phyloP scores from a whole-genome alignment of 2,888 invertebrate genomes.

The Morpho achilles region DNA sequence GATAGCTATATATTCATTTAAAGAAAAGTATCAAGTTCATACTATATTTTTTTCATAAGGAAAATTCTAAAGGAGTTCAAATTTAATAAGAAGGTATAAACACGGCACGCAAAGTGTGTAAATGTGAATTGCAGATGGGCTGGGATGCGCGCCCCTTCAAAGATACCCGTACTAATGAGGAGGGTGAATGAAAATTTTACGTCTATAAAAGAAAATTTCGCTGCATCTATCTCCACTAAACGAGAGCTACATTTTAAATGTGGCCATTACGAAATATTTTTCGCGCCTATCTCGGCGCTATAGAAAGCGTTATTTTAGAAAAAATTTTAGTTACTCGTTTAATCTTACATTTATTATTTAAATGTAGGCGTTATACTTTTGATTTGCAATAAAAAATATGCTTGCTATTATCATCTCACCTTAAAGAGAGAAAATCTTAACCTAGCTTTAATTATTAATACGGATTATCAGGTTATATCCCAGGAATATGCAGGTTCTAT shows the following conservation, averaged over 20 bases:
- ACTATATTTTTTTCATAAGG: neutral
- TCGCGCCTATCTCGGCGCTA: conserved; percentile 20
- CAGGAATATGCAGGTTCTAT: too few relatives aligned
- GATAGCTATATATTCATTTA: too few relatives aligned
- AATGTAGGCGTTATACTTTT: too few relatives aligned
- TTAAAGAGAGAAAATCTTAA: too few relatives aligned
- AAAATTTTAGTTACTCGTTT: conserved; percentile 1
- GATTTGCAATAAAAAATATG: too few relatives aligned
- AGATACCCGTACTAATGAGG: conserved; percentile 36
- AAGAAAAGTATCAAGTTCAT: too few relatives aligned
- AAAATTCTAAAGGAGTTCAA: conserved; percentile 6
- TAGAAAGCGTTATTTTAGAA: conserved; percentile 7
- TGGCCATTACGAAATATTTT: conserved; percentile 28
- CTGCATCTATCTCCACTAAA: conserved; percentile 32
- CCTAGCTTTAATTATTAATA: too few relatives aligned
- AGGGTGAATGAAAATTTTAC: conserved; percentile 32
- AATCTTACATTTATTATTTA: neutral
- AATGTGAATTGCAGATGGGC: conserved; percentile 33
- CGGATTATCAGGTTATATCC: too few relatives aligned
- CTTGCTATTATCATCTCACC: too few relatives aligned
- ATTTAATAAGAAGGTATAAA: conserved; percentile 21
- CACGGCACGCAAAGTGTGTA: conserved; percentile 25
- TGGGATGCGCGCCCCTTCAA: conserved; percentile 35
- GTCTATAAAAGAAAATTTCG: conserved; percentile 34
- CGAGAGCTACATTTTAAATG: conserved; percentile 30